Percentiles rank a stretch among this genome's conserved stretches.
phyloP scores from a whole-genome alignment of 2,888 invertebrate genomes.

The Campaea margaritaria region DNA sequence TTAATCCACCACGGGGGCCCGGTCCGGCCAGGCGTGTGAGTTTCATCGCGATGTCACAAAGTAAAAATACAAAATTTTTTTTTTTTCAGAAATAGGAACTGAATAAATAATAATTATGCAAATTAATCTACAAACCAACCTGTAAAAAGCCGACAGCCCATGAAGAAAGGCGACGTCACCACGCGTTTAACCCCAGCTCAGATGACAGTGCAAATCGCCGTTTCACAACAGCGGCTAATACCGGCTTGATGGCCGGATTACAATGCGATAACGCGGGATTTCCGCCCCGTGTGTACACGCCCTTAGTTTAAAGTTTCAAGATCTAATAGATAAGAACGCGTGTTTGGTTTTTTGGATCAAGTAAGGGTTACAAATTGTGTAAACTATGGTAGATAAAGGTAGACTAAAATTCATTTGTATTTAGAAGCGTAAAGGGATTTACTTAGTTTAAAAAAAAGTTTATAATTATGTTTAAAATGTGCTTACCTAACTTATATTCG shows the following conservation, averaged over 20 bases:
- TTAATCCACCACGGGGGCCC: too few species aligned
- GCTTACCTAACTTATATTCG: too few species aligned
- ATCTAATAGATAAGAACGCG: slow-evolving; percentile 55
- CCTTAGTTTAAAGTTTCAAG: slow-evolving; percentile 73
- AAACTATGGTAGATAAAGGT: background rate
- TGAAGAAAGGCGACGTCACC: slow-evolving; percentile 21
- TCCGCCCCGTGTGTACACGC: slow-evolving; percentile 51
- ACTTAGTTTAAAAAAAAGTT: too few species aligned
- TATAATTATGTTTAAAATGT: too few species aligned
- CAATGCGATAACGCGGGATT: slow-evolving; percentile 69
- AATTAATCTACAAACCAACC: background rate
- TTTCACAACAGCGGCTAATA: slow-evolving; percentile 50
- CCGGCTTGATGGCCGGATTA: slow-evolving; percentile 73
- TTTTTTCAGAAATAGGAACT: too few species aligned
- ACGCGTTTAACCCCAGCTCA: slow-evolving; percentile 23
- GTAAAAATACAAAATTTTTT: too few species aligned
- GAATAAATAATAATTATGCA: background rate
- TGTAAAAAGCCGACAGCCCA: background rate
- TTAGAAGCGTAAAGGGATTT: background rate
- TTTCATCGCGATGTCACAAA: too few species aligned
- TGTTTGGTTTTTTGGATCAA: slow-evolving; percentile 26
- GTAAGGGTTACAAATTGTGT: slow-evolving; percentile 6
- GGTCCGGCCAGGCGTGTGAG: too few species aligned
- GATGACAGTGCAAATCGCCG: slow-evolving; percentile 44
- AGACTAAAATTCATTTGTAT: slow-evolving; percentile 2